Evolutionary conservation across 1,140 invertebrate genomes (phyloP).

Genomic region (Lordiphosa stackelbergi): DNA sequence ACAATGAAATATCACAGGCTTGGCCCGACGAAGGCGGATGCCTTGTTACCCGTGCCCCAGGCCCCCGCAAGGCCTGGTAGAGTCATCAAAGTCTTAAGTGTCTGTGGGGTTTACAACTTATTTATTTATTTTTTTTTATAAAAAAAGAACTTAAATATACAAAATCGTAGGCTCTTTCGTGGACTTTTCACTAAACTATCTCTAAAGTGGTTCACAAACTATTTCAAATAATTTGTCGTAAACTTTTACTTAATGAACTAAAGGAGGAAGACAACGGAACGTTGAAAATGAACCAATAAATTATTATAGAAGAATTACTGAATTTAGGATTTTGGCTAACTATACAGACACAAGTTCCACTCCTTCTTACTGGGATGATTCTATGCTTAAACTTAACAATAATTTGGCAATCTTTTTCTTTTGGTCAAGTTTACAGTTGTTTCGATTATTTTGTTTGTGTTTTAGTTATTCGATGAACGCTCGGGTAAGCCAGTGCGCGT

Average conservation of each 20-base stretch:
- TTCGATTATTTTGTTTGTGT: conserved; percentile 9
- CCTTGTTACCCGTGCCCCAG: conserved; percentile 3
- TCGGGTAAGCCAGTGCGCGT: conserved; percentile 75
- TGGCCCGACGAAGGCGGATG: conserved; percentile 11
- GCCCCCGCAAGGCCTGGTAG: conserved; percentile 28
- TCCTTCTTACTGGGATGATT: conserved; percentile 38
- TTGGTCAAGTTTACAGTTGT: conserved; percentile 41
- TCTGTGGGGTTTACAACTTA: conserved; percentile 63
- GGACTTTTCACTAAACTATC: conserved; percentile 47
- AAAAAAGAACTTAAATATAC: conserved; percentile 55
- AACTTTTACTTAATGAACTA: conserved; percentile 22
- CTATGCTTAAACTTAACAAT: conserved; percentile 23
- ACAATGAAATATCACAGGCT: conserved; percentile 75
- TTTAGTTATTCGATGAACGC: conserved; percentile 73
- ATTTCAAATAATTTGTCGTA: conserved; percentile 54
- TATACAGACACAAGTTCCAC: background rate
- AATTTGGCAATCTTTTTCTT: conserved; percentile 51
- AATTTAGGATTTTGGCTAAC: background rate
- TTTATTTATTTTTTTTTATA: conserved; percentile 44
- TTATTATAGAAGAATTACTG: background rate
- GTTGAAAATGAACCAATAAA: conserved; percentile 1
- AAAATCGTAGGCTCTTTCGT: conserved; percentile 61
- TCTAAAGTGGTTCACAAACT: conserved; percentile 46
- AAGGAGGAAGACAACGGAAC: conserved; percentile 18
- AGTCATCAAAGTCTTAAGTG: conserved; percentile 55